Percentiles rank a stretch among this genome's conserved stretches.
Evolutionary conservation across 2,113 vertebrate genomes (phyloP).

Genomic region (Ophiodon elongatus): DNA sequence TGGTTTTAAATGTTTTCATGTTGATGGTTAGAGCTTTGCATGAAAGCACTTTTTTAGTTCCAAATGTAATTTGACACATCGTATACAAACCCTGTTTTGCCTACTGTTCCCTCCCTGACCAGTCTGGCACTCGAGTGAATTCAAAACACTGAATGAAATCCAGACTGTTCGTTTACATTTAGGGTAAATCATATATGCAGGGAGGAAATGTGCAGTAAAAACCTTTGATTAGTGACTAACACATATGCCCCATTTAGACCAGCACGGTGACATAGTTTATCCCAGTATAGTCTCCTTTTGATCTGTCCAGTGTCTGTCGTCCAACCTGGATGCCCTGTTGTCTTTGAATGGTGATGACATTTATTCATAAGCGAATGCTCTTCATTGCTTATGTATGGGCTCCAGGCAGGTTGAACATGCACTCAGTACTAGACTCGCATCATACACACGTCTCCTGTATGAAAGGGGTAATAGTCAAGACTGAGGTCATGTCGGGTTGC

Average conservation of each 20-base stretch:
- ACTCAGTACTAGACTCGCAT: neutral
- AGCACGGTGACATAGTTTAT: conserved; percentile 13
- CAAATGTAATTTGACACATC: neutral
- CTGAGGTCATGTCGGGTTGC: conserved; percentile 68
- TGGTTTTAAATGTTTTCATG: neutral
- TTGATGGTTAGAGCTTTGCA: neutral
- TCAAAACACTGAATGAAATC: conserved; percentile 13
- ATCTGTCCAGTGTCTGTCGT: neutral
- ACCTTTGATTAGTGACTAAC: neutral
- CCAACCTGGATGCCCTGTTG: neutral
- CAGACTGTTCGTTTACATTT: conserved; percentile 7
- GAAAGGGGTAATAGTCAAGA: conserved; percentile 43
- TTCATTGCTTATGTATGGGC: conserved; percentile 1
- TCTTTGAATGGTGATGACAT: neutral
- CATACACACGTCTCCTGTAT: conserved; percentile 30
- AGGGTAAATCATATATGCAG: neutral
- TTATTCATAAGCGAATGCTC: conserved; percentile 14
- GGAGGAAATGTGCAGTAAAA: neutral
- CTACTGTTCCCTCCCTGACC: conserved; percentile 17
- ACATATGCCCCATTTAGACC: neutral
- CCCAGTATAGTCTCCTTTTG: conserved; percentile 15
- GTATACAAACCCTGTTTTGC: conserved; percentile 32
- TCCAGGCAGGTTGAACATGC: conserved; percentile 13
- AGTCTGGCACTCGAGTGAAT: neutral
- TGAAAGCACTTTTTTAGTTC: neutral